Evolutionary conservation across 2,113 vertebrate species (phyloP).

Genomic region (Dissostichus mawsoni): DNA sequence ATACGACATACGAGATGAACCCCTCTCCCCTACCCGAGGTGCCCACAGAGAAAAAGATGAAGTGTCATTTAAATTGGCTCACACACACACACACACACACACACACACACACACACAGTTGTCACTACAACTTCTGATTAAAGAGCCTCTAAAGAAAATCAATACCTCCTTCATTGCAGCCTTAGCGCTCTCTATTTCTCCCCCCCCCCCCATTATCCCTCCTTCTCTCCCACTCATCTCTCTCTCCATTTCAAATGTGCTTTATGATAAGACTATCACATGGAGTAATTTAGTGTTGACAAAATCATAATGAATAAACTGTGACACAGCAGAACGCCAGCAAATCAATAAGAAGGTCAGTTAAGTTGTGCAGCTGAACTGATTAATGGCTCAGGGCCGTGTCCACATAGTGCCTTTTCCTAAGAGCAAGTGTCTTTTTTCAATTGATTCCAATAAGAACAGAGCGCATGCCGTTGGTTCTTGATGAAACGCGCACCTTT

Average conservation of each 20-base stretch:
- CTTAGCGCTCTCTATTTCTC: slow-evolving; percentile 72
- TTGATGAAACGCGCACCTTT: too few relatives aligned
- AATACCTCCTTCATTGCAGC: slow-evolving; percentile 85
- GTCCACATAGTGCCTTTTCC: too few relatives aligned
- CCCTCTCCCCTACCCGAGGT: not conserved
- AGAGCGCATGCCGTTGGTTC: too few relatives aligned
- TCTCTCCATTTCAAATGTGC: not conserved
- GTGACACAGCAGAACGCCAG: not conserved
- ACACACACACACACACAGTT: slow-evolving; percentile 35
- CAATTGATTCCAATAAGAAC: too few relatives aligned
- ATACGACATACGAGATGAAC: slow-evolving; percentile 25
- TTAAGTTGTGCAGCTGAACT: not conserved
- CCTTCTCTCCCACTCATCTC: not conserved
- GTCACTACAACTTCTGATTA: slow-evolving; percentile 85
- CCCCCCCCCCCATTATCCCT: not conserved
- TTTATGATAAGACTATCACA: not conserved
- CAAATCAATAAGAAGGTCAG: not conserved
- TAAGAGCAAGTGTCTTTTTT: too few relatives aligned
- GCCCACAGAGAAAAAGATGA: slow-evolving; percentile 69
- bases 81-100: slow-evolving; percentile 14
- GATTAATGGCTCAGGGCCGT: not conserved
- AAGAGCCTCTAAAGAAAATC: slow-evolving; percentile 88
- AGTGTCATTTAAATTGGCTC: slow-evolving; percentile 79
- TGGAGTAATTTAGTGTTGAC: not conserved
- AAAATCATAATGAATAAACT: slow-evolving; percentile 4